Conservation (phyloP, 2,888 invertebrate genomes). For the Heliconius erato region DNA sequence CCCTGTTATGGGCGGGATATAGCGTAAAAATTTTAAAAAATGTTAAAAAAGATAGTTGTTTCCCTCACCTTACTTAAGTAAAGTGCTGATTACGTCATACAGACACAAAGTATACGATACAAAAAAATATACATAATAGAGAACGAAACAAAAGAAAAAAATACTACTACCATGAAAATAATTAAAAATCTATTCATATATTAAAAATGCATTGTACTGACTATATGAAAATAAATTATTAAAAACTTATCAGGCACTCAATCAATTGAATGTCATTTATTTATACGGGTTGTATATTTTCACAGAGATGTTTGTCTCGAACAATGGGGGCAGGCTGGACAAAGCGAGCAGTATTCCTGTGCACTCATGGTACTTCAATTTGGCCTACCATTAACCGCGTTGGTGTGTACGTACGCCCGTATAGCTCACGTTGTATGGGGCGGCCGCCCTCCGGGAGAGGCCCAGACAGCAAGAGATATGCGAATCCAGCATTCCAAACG, state of each 20-base stretch:
- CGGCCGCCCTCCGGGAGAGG: slow-evolving; percentile 93
- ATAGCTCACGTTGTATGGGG: slow-evolving; percentile 96
- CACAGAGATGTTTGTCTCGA: slow-evolving; percentile 90
- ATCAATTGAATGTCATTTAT: not conserved
- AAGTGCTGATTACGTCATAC: too few species aligned
- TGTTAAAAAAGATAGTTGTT: too few species aligned
- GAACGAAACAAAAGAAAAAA: too few species aligned
- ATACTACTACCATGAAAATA: too few species aligned
- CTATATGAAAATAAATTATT: not conserved
- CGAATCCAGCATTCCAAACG: slow-evolving; percentile 84
- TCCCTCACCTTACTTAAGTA: too few species aligned
- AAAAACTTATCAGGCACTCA: not conserved
- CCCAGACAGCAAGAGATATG: slow-evolving; percentile 92
- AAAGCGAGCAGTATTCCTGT: slow-evolving; percentile 91
- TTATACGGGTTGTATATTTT: slow-evolving; percentile 48
- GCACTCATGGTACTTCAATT: slow-evolving; percentile 93
- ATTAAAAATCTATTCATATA: not conserved
- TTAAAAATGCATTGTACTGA: not conserved
- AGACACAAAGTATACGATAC: too few species aligned
- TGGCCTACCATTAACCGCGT: slow-evolving; percentile 91
- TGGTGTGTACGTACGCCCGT: slow-evolving; percentile 93
- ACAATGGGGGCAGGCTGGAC: slow-evolving; percentile 87
- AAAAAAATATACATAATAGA: too few species aligned
- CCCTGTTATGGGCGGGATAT: too few species aligned
- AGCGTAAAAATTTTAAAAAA: too few species aligned